Evolutionary conservation across 2,113 vertebrate genomes (phyloP).

Genomic region (Perca flavescens): DNA sequence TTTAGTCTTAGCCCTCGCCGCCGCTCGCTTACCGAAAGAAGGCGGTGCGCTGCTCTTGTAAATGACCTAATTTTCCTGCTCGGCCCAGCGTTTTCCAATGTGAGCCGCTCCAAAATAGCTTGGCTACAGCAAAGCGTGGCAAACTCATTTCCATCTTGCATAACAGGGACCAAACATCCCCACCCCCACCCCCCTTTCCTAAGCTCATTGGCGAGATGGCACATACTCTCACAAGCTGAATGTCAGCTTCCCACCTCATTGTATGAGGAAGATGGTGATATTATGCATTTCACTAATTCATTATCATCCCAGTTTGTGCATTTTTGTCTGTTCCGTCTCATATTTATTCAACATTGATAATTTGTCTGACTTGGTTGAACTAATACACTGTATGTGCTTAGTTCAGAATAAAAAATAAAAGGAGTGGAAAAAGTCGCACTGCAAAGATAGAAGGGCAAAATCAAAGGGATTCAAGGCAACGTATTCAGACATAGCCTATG

Average conservation of each 20-base stretch:
- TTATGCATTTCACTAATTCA: conserved; percentile 47
- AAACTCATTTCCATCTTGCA: conserved; percentile 86
- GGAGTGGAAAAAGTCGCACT: background rate
- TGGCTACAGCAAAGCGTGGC: conserved; percentile 80
- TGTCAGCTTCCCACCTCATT: conserved; percentile 58
- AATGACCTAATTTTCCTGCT: conserved; percentile 85
- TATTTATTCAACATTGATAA: background rate
- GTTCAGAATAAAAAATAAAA: background rate
- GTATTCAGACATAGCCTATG: conserved; percentile 21
- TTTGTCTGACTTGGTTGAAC: background rate
- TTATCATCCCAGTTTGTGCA: conserved; percentile 38
- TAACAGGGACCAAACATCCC: conserved; percentile 77
- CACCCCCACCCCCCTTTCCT: background rate
- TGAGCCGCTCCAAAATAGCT: conserved; percentile 83
- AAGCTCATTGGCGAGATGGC: conserved; percentile 69
- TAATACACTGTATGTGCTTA: background rate
- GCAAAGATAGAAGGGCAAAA: background rate
- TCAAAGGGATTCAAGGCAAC: conserved; percentile 14
- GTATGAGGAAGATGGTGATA: conserved; percentile 50
- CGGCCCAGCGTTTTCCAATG: conserved; percentile 80
- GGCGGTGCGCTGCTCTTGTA: conserved; percentile 76
- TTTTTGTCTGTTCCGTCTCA: conserved; percentile 13
- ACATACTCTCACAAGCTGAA: conserved; percentile 63
- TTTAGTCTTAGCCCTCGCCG: conserved; percentile 61
- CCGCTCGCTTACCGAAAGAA: conserved; percentile 52